These are phyloP conservation scores for Taxidea taxus DNA, from an alignment of 2,113 vertebrate genomes.

Conservation along the genomic window DNA sequence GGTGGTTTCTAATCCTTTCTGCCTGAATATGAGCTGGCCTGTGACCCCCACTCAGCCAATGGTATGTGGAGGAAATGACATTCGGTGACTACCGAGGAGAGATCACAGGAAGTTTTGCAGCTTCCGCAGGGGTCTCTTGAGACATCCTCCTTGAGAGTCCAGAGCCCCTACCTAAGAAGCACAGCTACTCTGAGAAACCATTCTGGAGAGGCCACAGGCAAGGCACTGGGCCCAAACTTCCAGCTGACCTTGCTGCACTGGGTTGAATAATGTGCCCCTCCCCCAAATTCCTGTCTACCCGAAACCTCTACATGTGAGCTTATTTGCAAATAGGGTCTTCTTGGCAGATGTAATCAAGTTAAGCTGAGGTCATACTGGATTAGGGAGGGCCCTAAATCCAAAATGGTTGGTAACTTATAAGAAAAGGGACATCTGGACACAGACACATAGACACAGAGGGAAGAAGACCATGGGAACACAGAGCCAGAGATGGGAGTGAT, in stretches of 20 bases:
- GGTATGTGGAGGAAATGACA: neutral
- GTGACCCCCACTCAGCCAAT: neutral
- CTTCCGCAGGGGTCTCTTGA: neutral
- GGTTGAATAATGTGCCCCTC: neutral
- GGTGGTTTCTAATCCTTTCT: neutral
- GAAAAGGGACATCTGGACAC: neutral
- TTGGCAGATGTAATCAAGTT: neutral
- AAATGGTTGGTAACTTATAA: neutral
- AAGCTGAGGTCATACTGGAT: neutral
- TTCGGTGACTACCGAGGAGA: neutral
- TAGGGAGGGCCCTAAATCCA: neutral
- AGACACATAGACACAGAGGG: neutral
- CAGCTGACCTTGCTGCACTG: neutral
- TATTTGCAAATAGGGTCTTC: neutral
- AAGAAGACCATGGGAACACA: neutral
- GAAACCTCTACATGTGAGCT: neutral
- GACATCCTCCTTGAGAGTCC: neutral
- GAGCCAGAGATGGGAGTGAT: neutral
- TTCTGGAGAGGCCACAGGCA: neutral
- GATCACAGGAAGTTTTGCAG: neutral
- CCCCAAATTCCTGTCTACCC: neutral
- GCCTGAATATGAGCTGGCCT: neutral
- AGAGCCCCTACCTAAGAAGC: neutral
- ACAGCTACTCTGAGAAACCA: neutral
- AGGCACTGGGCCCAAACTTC: neutral